A percentile compares a stretch with the other conserved stretches of the same genome.
Conservation (phyloP, 2,888 invertebrate species). For the Hydriomena furcata region DNA sequence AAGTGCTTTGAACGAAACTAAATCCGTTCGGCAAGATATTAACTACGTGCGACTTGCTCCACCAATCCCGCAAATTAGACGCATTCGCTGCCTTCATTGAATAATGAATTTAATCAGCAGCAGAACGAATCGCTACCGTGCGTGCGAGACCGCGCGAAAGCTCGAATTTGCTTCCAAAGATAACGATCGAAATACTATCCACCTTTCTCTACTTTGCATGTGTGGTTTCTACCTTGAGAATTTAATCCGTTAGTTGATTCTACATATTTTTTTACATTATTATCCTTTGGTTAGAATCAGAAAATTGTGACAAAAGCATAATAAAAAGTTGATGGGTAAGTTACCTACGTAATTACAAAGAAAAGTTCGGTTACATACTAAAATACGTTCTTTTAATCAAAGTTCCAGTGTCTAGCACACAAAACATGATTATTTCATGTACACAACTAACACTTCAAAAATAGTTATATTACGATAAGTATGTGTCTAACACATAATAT, state of each 20-base stretch:
- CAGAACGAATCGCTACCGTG: constrained; percentile 43
- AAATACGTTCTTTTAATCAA: constrained; percentile 28
- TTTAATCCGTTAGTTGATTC: too few species aligned
- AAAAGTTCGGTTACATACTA: constrained; percentile 2
- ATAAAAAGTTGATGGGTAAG: too few species aligned
- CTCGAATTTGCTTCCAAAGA: constrained; percentile 28
- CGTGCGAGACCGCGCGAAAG: constrained; percentile 34
- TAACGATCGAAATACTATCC: constrained; percentile 24
- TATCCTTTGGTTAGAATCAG: too few species aligned
- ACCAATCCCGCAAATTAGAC: constrained; percentile 54
- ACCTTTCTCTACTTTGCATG: constrained; percentile 15
- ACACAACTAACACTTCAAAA: constrained; percentile 21
- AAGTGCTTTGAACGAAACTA: too few species aligned
- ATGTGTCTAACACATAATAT: constrained; percentile 57
- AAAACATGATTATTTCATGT: constrained; percentile 25
- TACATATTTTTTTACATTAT: too few species aligned
- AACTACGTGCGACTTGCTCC: constrained; percentile 27
- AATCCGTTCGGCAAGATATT: too few species aligned
- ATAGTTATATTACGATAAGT: constrained; percentile 23
- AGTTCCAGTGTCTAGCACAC: constrained; percentile 42
- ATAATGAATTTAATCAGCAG: constrained; percentile 52
- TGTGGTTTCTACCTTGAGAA: constrained; percentile 2
- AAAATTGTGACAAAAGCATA: too few species aligned
- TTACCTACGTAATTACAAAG: too few species aligned
- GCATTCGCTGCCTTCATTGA: constrained; percentile 44